phyloP scores from a whole-genome alignment of 1,140 invertebrate species.

The Temnothorax longispinosus region DNA sequence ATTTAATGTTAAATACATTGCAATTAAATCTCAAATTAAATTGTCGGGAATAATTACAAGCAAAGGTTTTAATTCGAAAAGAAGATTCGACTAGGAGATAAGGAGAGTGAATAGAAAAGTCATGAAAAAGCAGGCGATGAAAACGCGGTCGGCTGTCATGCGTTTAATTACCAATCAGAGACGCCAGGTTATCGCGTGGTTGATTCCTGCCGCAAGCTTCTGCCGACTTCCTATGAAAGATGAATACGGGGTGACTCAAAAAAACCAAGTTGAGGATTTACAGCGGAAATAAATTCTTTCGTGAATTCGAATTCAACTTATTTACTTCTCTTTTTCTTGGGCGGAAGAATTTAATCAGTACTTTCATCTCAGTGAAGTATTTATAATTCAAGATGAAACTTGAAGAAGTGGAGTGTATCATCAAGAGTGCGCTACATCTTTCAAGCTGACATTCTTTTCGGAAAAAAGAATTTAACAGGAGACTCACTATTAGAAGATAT shows the following conservation, averaged over 20 bases:
- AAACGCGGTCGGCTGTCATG: constrained; percentile 71
- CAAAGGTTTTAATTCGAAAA: constrained; percentile 27
- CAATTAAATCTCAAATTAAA: constrained; percentile 46
- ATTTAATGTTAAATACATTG: constrained; percentile 26
- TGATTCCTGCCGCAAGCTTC: constrained; percentile 52
- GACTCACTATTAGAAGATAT: background rate
- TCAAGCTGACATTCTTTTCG: background rate
- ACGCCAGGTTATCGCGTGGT: constrained; percentile 74
- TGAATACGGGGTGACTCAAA: constrained; percentile 47
- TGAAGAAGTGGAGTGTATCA: background rate
- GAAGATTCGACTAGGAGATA: constrained; percentile 40
- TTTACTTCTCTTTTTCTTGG: background rate
- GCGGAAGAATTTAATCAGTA: background rate
- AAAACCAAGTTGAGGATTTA: background rate
- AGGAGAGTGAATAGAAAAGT: constrained; percentile 53
- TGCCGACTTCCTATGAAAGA: constrained; percentile 60
- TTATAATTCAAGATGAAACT: background rate
- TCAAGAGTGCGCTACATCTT: background rate
- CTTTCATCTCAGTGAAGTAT: background rate
- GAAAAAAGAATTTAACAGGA: background rate
- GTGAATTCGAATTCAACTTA: background rate
- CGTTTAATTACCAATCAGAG: constrained; percentile 79
- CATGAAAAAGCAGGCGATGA: constrained; percentile 58
- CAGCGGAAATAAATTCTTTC: background rate
- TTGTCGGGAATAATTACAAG: constrained; percentile 38